Conservation (phyloP, 1,140 invertebrate genomes). For the Drosophila biarmipes region DNA sequence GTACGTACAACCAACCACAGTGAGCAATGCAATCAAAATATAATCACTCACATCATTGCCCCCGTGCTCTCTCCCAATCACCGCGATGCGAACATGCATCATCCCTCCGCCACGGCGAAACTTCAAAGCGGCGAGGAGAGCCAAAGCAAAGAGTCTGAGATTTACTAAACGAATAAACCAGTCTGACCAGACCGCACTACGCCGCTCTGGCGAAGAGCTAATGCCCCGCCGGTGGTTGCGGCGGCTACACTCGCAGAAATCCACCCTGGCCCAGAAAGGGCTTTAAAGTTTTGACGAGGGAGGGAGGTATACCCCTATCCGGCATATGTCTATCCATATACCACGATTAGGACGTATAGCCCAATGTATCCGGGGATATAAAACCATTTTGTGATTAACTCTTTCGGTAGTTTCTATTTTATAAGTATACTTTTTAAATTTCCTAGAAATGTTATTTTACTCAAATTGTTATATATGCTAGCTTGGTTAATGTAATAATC, state of each 20-base stretch:
- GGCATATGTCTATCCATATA: too few relatives aligned
- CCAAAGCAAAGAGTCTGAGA: conserved; percentile 78
- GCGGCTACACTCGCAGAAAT: conserved; percentile 22
- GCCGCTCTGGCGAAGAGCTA: conserved; percentile 51
- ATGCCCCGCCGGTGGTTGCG: conserved; percentile 44
- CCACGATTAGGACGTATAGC: too few relatives aligned
- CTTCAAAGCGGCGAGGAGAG: conserved; percentile 74
- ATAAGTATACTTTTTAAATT: too few relatives aligned
- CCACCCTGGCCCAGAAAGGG: background rate
- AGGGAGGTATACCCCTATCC: background rate
- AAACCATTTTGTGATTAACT: too few relatives aligned
- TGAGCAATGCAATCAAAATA: conserved; percentile 83
- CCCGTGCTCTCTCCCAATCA: conserved; percentile 82
- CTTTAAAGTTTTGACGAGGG: background rate
- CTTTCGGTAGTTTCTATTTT: too few relatives aligned
- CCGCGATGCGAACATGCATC: conserved; percentile 80
- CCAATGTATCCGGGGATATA: too few relatives aligned
- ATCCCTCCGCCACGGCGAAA: conserved; percentile 79
- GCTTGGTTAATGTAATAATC: too few relatives aligned
- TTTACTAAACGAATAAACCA: conserved; percentile 80
- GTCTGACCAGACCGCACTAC: conserved; percentile 67
- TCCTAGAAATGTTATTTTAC: too few relatives aligned
- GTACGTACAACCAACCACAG: conserved; percentile 77
- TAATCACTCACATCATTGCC: conserved; percentile 83
- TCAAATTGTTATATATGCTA: too few relatives aligned